phyloP scores from a whole-genome alignment of 2,797 vertebrate genomes.

The Molossus alvarezi region DNA sequence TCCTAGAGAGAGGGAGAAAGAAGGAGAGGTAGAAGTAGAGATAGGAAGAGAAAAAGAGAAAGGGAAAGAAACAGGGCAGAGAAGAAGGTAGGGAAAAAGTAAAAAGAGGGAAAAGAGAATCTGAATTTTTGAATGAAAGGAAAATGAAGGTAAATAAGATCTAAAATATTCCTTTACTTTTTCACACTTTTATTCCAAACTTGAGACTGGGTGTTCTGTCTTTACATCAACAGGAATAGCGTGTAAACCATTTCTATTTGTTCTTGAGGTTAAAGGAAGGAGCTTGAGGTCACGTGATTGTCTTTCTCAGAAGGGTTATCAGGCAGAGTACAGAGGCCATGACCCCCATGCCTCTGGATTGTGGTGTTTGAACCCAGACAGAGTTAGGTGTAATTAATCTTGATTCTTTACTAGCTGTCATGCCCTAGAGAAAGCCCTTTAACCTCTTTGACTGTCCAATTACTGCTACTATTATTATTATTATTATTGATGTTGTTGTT shows the following conservation, averaged over 20 bases:
- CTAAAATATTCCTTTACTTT: background rate
- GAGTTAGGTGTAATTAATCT: conserved; percentile 19
- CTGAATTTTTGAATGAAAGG: background rate
- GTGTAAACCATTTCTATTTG: background rate
- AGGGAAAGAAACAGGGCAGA: background rate
- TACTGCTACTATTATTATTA: conserved; percentile 3
- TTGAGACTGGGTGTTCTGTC: background rate
- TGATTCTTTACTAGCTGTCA: background rate
- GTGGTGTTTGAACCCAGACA: background rate
- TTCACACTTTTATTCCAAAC: background rate
- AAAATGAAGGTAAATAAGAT: background rate
- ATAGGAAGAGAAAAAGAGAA: background rate
- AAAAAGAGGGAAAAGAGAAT: background rate
- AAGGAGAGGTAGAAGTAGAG: background rate
- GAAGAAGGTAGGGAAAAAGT: too few species aligned
- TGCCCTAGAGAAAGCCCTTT: conserved; percentile 1
- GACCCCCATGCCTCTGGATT: background rate
- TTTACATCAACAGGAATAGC: background rate
- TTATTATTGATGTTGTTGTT: background rate
- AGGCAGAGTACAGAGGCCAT: background rate
- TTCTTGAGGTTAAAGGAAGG: background rate
- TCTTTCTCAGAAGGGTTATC: conserved; percentile 33
- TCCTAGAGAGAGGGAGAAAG: background rate
- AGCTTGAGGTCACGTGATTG: background rate
- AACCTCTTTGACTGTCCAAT: conserved; percentile 48